phyloP scores from a whole-genome alignment of 2,888 invertebrate genomes.

The Griposia aprilina region DNA sequence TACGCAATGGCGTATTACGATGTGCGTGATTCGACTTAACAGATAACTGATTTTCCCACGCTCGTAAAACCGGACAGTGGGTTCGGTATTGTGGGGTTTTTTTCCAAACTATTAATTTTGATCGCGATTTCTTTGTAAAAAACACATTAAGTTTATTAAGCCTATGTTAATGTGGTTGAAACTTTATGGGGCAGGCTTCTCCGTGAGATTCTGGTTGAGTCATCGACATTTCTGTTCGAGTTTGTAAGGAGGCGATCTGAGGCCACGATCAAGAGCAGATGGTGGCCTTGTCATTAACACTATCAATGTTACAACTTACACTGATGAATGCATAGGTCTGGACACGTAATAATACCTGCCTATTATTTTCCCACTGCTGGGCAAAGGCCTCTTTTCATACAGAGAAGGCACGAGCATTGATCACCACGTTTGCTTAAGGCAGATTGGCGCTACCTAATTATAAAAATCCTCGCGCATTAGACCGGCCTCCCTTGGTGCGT shows the following conservation, averaged over 20 bases:
- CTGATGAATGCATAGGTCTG: not conserved
- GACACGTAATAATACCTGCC: not conserved
- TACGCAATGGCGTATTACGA: slow-evolving; percentile 72
- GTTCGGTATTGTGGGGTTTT: slow-evolving; percentile 67
- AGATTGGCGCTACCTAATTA: no score
- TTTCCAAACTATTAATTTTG: slow-evolving; percentile 74
- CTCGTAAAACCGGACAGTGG: slow-evolving; percentile 68
- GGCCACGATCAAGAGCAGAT: slow-evolving; percentile 21
- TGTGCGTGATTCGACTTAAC: slow-evolving; percentile 66
- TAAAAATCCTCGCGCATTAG: no score
- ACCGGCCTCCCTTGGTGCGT: no score
- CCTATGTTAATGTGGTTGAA: slow-evolving; percentile 59
- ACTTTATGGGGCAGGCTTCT: slow-evolving; percentile 46
- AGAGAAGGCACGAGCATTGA: no score
- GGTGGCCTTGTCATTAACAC: slow-evolving; percentile 7
- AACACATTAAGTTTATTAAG: slow-evolving; percentile 64
- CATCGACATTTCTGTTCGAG: slow-evolving; percentile 50
- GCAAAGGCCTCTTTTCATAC: no score
- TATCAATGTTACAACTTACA: not conserved
- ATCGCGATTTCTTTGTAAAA: slow-evolving; percentile 67
- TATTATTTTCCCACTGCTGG: no score
- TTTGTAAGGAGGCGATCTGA: slow-evolving; percentile 12
- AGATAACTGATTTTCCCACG: slow-evolving; percentile 81
- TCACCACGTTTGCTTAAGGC: no score
- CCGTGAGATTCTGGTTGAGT: slow-evolving; percentile 56